These are phyloP conservation scores for Hecatera dysodea DNA, from an alignment of 2,888 invertebrate species.

Conservation along the genomic window DNA sequence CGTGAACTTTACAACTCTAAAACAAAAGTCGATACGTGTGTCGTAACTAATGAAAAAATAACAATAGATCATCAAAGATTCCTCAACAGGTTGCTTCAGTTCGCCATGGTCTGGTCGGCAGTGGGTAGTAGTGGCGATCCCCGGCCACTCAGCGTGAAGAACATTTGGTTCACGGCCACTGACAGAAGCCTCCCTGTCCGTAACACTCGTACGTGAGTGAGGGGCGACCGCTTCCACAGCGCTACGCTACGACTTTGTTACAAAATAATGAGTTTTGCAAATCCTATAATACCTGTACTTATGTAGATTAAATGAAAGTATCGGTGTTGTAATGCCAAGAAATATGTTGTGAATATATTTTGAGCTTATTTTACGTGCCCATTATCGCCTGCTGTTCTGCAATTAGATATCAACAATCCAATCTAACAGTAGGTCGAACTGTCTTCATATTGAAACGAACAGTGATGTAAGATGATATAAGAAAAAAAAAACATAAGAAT, in stretches of 20 bases:
- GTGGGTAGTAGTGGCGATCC: conserved; percentile 68
- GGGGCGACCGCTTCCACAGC: conserved; percentile 49
- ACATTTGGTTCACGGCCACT: conserved; percentile 86
- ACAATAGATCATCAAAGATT: conserved; percentile 87
- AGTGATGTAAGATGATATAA: background rate
- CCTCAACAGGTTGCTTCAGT: conserved; percentile 77
- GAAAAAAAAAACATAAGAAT: background rate
- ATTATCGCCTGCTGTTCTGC: conserved; percentile 12
- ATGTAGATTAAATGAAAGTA: conserved; percentile 65
- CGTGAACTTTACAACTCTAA: conserved; percentile 50
- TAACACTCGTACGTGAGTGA: conserved; percentile 64
- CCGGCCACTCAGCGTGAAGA: conserved; percentile 81
- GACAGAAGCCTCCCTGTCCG: conserved; percentile 56
- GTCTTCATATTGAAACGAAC: background rate
- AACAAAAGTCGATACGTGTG: conserved; percentile 72
- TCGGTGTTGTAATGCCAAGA: conserved; percentile 47
- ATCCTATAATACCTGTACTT: conserved; percentile 60
- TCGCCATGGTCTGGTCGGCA: conserved; percentile 76
- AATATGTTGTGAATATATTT: conserved; percentile 44
- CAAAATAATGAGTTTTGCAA: conserved; percentile 65
- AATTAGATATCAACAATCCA: conserved; percentile 11
- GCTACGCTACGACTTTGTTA: conserved; percentile 48
- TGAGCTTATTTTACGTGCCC: conserved; percentile 18
- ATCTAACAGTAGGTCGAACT: background rate
- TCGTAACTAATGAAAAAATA: conserved; percentile 83